A percentile compares a stretch with the other conserved stretches of the same genome.
These are phyloP conservation scores for Periophthalmus modestus DNA, from an alignment of 2,113 vertebrate species.

Conservation along the genomic window DNA sequence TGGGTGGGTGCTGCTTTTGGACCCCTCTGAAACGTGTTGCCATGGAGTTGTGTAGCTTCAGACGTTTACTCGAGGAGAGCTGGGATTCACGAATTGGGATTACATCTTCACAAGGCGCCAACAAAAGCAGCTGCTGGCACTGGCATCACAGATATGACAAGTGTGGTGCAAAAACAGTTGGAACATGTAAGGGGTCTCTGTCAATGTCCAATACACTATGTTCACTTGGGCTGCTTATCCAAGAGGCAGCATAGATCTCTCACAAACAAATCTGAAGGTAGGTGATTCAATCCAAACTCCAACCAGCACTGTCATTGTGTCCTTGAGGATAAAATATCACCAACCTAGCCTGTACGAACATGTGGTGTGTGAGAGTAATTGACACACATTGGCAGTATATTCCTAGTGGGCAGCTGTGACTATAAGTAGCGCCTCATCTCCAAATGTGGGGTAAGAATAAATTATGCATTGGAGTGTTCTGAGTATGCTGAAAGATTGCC, in stretches of 20 bases:
- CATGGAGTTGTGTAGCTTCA: slow-evolving; percentile 51
- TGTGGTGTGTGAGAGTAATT: not conserved
- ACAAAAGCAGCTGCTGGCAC: not conserved
- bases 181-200: not conserved
- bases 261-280: not conserved
- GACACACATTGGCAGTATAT: no score
- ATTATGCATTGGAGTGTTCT: no score
- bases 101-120: slow-evolving; percentile 27
- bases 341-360: not conserved
- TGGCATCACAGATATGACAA: slow-evolving; percentile 1
- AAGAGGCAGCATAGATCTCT: not conserved
- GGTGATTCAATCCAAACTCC: no score
- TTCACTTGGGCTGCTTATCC: not conserved
- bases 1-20: slow-evolving; percentile 17
- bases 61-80: slow-evolving; percentile 33
- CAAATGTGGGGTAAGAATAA: no score
- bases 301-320: no score
- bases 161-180: not conserved
- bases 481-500: no score
- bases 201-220: not conserved
- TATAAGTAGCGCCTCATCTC: no score
- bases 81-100: slow-evolving; percentile 24
- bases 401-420: no score
- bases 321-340: not conserved
- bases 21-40: slow-evolving; percentile 43